phyloP scores from a whole-genome alignment of 2,113 vertebrate genomes.

The Colius striatus region DNA sequence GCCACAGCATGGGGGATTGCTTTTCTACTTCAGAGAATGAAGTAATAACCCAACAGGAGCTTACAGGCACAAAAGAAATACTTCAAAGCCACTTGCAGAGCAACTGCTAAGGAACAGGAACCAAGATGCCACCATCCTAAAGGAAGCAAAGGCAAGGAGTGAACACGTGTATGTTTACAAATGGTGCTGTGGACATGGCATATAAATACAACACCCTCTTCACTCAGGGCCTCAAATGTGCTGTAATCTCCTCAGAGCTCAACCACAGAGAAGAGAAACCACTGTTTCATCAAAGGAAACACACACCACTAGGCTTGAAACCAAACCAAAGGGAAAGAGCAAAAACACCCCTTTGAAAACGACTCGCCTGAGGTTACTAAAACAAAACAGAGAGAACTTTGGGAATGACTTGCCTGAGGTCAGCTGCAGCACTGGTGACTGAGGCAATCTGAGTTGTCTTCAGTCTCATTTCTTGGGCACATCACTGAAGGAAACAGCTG shows the following conservation, averaged over 20 bases:
- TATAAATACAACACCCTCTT: not conserved
- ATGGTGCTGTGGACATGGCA: accelerated
- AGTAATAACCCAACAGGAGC: not conserved
- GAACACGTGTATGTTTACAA: too few species aligned
- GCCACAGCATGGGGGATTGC: not conserved
- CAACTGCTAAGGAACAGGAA: not conserved
- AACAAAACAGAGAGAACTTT: not conserved
- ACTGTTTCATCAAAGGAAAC: not conserved
- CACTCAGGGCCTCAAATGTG: not conserved
- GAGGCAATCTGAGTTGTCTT: not conserved
- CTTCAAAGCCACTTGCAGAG: not conserved
- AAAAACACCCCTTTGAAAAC: not conserved
- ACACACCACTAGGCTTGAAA: not conserved
- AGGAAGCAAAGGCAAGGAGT: not conserved
- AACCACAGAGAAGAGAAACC: not conserved
- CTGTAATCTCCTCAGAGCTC: not conserved
- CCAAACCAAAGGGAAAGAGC: not conserved
- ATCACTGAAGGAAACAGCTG: not conserved
- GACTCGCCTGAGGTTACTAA: not conserved
- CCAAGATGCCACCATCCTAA: not conserved
- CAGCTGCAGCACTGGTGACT: not conserved
- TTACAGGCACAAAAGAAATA: not conserved
- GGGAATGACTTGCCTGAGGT: not conserved
- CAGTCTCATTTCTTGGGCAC: not conserved
- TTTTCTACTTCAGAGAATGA: not conserved